Evolutionary conservation across 2,888 invertebrate species (phyloP), one percentile per base, ranked within the genome.

Genomic region (Amphipoea oculea): DNA sequence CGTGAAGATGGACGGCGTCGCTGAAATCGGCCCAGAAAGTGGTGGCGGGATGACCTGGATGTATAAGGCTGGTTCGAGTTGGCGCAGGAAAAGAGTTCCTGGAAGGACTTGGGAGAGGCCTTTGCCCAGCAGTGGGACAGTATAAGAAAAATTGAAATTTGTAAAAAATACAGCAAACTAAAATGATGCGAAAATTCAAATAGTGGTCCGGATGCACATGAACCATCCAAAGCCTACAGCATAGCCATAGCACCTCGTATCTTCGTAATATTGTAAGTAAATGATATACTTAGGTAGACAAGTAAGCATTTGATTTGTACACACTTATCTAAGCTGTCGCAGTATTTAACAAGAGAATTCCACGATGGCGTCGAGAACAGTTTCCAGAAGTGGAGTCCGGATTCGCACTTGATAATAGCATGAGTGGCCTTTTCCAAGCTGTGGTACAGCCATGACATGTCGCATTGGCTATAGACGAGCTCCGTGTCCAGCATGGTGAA

Each of bases 301-400:
- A 67, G 23, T 23, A 42, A 78, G 14, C 7, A 29, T 67, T 79
- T 71, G 3, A 63, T 76, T 60, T 48, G 66, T 85, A 89, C 93
- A 90, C 90, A 97, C 97, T 95, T 96, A 84, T 98, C 98, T 85
- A 98, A 96, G 74, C 94, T 94, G 87, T 98, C 97, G 87, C 98
- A 98, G 87, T 98, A 94, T 84, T 96, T 96, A 65, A 97, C 97
- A 23, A 98, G 94, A 23, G 96, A 95, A 81, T 95, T 97, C 96
- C 97, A 97, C 23, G 97, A 95, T 0, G 97, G 97, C 0, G 98
- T 98, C 29, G 97, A 94, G 65, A 98, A 93, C 71, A 98, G 94
- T 89, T 98, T 97, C 98, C 98, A 98, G 42, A 98, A 90, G 78
- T 98, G 98, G 73, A 98, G 93, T 1, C 98, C 98, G 60, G 97